Base-by-base conservation (phyloP, 2,797 vertebrate genomes). In the Falco concolor region DNA sequence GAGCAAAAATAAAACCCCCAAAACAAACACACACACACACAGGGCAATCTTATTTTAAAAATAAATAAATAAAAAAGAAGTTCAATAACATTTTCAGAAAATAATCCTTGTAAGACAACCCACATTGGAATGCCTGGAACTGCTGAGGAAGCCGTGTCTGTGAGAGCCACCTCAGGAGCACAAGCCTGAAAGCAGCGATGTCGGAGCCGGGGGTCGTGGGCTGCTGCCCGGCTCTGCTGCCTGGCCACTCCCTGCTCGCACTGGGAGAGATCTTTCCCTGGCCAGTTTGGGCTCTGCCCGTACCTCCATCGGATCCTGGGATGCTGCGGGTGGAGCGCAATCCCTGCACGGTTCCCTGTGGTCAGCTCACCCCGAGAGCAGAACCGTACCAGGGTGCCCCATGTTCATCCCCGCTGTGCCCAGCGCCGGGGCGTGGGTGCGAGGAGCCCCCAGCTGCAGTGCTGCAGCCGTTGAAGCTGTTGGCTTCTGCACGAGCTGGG, bases 351-450 rank as follows among this genome's bases (percentile, higher is more conserved):
- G 54, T 47, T 23, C 21, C 45, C 15, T 12, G 3, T 20, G 65
- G n/a, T 56, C 6, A 5, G 1, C 1, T 74, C 85, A 45, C 11
- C 65, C 54, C 25, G 23, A n/a, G 30, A 69, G 30, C 0, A 8
- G 44, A 10, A 27, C 24, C 1, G 0, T 7, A 17, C 6, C 1
- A 1, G 60, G 17, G 40, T 45, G 30, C 7, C 32, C 89, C 30
- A 1, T 47, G 63, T 70, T 76, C 44, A 38, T 17, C 57, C 45
- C 45, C 14, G 65, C 65, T 56, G 25, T 52, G 52, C 40, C 28
- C 32, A 3, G 27, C 10, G n/a, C 34, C 2, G 40, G 52, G 25
- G 38, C 8, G 3, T 0, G 0, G 27, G 18, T 65, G 12, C 36
- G 28, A 60, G 56, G 13, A 12, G 53, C 50, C 8, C 24, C 13